A percentile compares a stretch with the other conserved stretches of the same genome.
Evolutionary conservation across 2,113 vertebrate genomes (phyloP).

Genomic region (Equus quagga): DNA sequence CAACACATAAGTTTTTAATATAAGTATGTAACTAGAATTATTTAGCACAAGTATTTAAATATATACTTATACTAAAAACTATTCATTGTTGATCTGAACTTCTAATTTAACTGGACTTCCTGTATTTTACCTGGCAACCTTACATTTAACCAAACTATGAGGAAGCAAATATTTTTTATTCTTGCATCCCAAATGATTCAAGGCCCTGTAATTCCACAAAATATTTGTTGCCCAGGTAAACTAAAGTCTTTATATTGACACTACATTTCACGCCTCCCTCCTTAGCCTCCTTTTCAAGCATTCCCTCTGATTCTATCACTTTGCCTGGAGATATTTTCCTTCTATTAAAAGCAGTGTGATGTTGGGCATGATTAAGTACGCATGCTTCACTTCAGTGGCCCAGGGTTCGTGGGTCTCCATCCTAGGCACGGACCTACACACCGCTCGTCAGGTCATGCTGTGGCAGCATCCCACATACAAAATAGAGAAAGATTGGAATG

Average conservation of each 20-base stretch:
- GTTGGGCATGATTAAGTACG: too few species aligned
- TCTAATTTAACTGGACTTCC: neutral
- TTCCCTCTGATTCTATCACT: neutral
- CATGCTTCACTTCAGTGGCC: too few species aligned
- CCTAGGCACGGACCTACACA: too few species aligned
- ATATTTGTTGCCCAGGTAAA: neutral
- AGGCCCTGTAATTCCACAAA: neutral
- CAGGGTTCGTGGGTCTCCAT: too few species aligned
- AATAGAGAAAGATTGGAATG: too few species aligned
- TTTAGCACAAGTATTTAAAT: neutral
- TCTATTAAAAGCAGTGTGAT: neutral
- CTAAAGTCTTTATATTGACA: neutral
- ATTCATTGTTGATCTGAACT: neutral
- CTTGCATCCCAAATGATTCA: neutral
- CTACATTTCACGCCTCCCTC: neutral
- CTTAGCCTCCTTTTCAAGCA: neutral
- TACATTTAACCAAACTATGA: neutral
- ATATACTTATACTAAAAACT: neutral
- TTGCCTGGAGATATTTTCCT: neutral
- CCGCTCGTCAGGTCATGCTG: too few species aligned
- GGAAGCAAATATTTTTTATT: neutral
- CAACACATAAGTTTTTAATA: neutral
- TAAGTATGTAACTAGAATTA: neutral
- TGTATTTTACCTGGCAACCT: neutral
- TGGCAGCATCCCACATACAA: too few species aligned